A percentile compares a stretch with the other conserved stretches of the same genome.
Evolutionary conservation across 1,140 invertebrate genomes (phyloP).

Genomic region (Episyrphus balteatus): DNA sequence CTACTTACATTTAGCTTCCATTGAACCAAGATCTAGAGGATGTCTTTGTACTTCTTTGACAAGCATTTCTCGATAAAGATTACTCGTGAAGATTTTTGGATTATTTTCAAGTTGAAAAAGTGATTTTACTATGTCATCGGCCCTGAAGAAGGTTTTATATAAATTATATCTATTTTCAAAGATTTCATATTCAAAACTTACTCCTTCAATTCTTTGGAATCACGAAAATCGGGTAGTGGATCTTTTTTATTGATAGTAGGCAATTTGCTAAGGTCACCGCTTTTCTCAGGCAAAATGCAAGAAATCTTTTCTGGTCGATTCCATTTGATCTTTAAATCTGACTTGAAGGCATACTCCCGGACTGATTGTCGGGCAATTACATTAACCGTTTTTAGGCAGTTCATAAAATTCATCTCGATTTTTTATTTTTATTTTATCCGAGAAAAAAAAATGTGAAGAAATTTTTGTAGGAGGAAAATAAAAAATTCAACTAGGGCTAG

Average conservation of each 20-base stretch:
- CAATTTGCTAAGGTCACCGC: constrained; percentile 43
- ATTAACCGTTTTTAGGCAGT: not conserved
- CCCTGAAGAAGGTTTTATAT: constrained; percentile 29
- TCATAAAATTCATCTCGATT: not conserved
- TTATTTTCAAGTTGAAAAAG: constrained; percentile 46
- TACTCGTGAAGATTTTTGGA: constrained; percentile 27
- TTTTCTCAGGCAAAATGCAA: constrained; percentile 41
- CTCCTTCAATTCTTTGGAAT: constrained; percentile 44
- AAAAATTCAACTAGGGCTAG: not conserved
- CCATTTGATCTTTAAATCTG: constrained; percentile 54
- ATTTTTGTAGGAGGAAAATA: not conserved
- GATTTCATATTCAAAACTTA: constrained; percentile 22
- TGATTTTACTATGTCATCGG: constrained; percentile 44
- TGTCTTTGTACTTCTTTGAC: constrained; percentile 45
- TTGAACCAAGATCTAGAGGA: constrained; percentile 41
- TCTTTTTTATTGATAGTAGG: constrained; percentile 35
- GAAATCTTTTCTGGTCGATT: constrained; percentile 45
- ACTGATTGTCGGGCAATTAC: constrained; percentile 16
- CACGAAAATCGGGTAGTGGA: constrained; percentile 27
- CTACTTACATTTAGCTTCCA: constrained; percentile 44
- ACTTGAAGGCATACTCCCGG: constrained; percentile 40
- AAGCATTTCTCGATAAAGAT: constrained; percentile 34
- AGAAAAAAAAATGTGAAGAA: constrained; percentile 1
- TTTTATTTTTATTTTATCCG: not conserved
- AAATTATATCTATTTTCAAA: not conserved